Conservation (phyloP, 2,113 vertebrate genomes). For the Hylia prasina region DNA sequence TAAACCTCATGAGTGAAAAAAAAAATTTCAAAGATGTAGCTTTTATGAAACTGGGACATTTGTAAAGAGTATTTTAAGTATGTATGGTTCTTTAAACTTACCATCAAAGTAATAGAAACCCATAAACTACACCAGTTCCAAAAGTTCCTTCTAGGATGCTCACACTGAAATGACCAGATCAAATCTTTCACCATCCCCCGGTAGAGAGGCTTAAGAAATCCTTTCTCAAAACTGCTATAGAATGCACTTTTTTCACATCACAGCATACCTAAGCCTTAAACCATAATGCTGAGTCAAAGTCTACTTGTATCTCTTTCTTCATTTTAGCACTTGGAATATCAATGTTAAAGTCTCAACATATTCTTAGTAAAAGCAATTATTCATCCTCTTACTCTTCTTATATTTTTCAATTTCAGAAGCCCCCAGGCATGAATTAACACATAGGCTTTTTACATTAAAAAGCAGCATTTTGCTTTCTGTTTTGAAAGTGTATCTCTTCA, state of each 20-base stretch:
- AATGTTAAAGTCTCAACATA: not conserved
- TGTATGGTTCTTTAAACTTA: not conserved
- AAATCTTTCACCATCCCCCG: not conserved
- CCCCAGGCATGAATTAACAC: not conserved
- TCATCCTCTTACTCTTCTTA: not conserved
- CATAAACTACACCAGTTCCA: not conserved
- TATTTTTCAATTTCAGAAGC: not conserved
- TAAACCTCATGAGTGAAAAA: not conserved
- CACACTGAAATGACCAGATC: not conserved
- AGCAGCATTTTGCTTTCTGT: not conserved
- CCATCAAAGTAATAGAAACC: not conserved
- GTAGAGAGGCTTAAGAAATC: not conserved
- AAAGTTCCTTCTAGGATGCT: slow-evolving; percentile 10
- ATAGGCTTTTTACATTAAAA: not conserved
- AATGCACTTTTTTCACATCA: not conserved
- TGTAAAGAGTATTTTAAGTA: not conserved
- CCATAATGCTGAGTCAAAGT: not conserved
- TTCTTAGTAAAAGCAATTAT: not conserved
- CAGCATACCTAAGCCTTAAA: not conserved
- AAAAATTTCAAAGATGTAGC: not conserved
- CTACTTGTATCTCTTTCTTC: not conserved
- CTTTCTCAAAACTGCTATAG: not conserved
- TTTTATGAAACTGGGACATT: not conserved
- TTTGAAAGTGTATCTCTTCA: not conserved
- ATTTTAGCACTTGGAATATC: not conserved